phyloP scores from a whole-genome alignment of 2,113 vertebrate species.

The Erythrocebus patas region DNA sequence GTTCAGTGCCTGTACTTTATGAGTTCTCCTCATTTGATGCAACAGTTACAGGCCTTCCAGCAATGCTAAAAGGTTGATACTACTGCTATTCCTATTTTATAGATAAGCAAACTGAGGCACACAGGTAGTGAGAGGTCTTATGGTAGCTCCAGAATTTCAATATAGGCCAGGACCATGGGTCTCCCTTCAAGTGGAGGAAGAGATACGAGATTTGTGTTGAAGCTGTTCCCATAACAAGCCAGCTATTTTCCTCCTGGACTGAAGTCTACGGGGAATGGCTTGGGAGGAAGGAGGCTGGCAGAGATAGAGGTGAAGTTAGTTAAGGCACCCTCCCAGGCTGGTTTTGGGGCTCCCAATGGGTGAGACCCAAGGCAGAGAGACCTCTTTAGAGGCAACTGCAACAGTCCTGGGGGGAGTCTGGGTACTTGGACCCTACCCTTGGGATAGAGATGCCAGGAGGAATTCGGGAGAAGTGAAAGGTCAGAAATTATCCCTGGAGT shows the following conservation, averaged over 20 bases:
- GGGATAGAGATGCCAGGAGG: background rate
- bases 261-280: background rate
- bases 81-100: background rate
- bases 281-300: background rate
- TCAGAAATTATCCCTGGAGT: background rate
- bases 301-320: background rate
- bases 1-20: too few relatives aligned
- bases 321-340: background rate
- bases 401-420: background rate
- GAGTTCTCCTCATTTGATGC: background rate
- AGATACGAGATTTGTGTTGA: accelerated
- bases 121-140: background rate
- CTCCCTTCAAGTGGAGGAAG: background rate
- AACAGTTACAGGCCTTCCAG: too few relatives aligned
- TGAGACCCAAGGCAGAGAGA: background rate
- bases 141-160: background rate
- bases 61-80: accelerated
- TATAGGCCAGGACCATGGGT: accelerated
- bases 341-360: background rate
- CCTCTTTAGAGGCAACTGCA: background rate
- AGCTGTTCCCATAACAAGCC: background rate
- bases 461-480: background rate
- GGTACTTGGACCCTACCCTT: background rate
- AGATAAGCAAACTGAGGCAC: background rate
- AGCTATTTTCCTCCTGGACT: background rate